phyloP scores from a whole-genome alignment of 2,888 invertebrate species.

The Oscheius sp. region DNA sequence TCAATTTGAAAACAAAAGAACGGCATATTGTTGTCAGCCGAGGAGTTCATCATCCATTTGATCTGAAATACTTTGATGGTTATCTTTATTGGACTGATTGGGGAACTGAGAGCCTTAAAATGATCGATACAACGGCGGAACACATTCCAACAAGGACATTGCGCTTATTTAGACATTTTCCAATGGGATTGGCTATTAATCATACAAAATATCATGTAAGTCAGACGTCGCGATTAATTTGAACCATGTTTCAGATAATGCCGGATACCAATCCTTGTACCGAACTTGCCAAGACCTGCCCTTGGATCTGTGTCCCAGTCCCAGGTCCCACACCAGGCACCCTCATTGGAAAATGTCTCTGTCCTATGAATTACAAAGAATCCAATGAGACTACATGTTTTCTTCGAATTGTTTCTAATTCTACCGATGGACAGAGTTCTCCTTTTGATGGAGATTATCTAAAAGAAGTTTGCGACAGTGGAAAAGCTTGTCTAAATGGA shows the following conservation, averaged over 20 bases:
- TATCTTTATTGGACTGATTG: slow-evolving; percentile 58
- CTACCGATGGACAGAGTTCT: background rate
- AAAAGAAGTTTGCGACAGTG: background rate
- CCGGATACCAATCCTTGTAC: background rate
- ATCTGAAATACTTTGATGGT: slow-evolving; percentile 58
- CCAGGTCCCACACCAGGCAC: background rate
- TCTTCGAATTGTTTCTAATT: too few species aligned
- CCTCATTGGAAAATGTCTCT: background rate
- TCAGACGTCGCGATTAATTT: too few species aligned
- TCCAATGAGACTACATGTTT: background rate
- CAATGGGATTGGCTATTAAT: slow-evolving; percentile 58
- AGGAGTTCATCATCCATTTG: slow-evolving; percentile 54
- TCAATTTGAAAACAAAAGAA: slow-evolving; percentile 50
- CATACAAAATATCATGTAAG: slow-evolving; percentile 55
- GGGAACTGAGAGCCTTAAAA: slow-evolving; percentile 53
- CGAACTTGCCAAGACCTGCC: background rate
- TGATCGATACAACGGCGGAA: slow-evolving; percentile 46
- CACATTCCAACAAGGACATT: slow-evolving; percentile 44
- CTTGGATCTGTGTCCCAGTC: background rate
- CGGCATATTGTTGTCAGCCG: slow-evolving; percentile 42
- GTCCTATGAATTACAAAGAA: background rate
- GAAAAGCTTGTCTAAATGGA: background rate
- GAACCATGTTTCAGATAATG: too few species aligned
- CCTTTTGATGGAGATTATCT: background rate
- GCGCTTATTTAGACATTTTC: slow-evolving; percentile 53